Evolutionary conservation across 1,140 invertebrate genomes (phyloP).

Genomic region (Ruditapes philippinarum): DNA sequence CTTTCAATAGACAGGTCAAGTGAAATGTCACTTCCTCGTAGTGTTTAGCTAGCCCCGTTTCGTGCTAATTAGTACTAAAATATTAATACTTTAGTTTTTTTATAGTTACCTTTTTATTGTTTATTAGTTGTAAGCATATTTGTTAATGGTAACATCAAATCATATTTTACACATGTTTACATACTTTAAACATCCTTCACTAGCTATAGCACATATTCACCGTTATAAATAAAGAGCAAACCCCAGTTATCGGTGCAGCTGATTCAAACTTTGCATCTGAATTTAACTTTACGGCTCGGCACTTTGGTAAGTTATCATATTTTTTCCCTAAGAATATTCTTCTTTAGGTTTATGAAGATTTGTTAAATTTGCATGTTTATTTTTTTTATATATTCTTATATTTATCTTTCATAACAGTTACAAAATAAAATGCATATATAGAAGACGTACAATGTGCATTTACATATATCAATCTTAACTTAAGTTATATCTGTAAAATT

Average conservation of each 20-base stretch:
- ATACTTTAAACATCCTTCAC: background rate
- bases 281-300: no score
- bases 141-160: background rate
- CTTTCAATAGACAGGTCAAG: background rate
- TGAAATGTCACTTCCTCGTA: conserved; percentile 26
- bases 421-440: no score
- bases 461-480: no score
- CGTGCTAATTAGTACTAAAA: background rate
- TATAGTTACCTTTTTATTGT: conserved; percentile 8
- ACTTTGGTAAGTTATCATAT: no score
- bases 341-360: no score
- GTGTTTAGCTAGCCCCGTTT: background rate
- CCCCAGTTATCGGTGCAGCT: background rate
- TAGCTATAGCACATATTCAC: background rate
- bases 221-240: background rate
- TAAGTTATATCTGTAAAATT: no score
- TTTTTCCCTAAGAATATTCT: no score
- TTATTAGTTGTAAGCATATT: background rate
- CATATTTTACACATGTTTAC: conserved; percentile 18
- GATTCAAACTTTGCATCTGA: background rate
- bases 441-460: no score
- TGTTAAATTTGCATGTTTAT: no score
- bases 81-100: background rate
- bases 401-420: no score
- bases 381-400: no score